phyloP scores from a whole-genome alignment of 2,888 invertebrate species.

The Ennomos fuscantarius region DNA sequence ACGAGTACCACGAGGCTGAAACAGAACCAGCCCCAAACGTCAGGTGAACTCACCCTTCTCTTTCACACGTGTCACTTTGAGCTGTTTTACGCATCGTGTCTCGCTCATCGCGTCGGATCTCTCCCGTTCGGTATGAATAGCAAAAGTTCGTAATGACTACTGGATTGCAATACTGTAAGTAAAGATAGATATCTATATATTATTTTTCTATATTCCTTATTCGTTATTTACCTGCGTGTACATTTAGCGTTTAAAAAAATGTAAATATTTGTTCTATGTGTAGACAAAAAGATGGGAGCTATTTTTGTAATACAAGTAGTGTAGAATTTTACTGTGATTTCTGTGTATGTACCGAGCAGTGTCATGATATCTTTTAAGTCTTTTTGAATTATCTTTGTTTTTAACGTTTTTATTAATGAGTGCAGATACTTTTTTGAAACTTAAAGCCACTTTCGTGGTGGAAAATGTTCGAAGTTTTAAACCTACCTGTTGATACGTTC shows the following conservation, averaged over 20 bases:
- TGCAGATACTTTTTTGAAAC: too few relatives aligned
- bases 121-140: too few relatives aligned
- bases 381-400: not conserved
- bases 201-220: constrained; percentile 11
- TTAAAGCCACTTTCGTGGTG: too few relatives aligned
- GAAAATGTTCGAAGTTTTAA: too few relatives aligned
- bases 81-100: not conserved
- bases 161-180: too few relatives aligned
- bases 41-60: constrained; percentile 17
- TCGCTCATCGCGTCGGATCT: too few relatives aligned
- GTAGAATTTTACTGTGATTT: constrained; percentile 24
- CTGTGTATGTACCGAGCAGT: constrained; percentile 18
- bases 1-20: constrained; percentile 91
- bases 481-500: too few relatives aligned
- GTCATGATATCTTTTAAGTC: constrained; percentile 12
- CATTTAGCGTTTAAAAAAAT: constrained; percentile 15
- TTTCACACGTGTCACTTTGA: not conserved
- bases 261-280: constrained; percentile 6
- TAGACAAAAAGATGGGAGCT: constrained; percentile 1
- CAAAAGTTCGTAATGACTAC: too few relatives aligned
- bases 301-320: constrained; percentile 11
- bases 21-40: constrained; percentile 49
- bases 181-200: not conserved
- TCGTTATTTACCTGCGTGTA: constrained; percentile 3
- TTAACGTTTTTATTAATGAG: too few relatives aligned